Conservation (phyloP, 2,113 vertebrate species). For the Callithrix jacchus region DNA sequence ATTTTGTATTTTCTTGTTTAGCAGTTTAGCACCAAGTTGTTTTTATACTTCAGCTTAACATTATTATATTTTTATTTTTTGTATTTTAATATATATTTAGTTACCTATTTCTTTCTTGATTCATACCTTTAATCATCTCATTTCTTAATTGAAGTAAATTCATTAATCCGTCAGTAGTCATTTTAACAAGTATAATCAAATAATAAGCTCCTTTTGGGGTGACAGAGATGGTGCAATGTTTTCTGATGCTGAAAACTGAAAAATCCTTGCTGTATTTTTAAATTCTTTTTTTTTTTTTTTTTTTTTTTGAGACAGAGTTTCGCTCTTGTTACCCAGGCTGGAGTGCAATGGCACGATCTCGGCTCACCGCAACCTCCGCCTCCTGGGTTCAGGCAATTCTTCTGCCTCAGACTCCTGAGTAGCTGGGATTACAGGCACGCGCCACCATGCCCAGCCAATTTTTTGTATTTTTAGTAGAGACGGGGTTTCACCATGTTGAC, state of each 20-base stretch:
- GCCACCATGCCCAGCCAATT: no score
- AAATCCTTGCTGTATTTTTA: neutral
- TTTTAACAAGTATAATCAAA: neutral
- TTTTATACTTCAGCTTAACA: neutral
- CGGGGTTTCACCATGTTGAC: no score
- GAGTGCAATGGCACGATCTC: no score
- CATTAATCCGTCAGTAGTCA: neutral
- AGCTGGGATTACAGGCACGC: no score
- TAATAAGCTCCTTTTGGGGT: neutral
- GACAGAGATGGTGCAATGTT: neutral
- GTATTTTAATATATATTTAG: neutral
- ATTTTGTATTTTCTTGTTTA: neutral
- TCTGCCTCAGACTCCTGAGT: no score
- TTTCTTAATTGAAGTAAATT: neutral
- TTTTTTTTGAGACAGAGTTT: no score
- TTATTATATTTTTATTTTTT: neutral
- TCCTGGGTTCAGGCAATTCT: no score
- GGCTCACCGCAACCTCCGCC: no score
- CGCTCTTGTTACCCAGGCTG: no score
- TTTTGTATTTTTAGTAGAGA: no score
- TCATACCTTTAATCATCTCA: neutral
- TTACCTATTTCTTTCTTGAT: neutral
- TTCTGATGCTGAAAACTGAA: neutral
- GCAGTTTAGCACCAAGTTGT: neutral
- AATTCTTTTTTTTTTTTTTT: no score